Conservation (phyloP, 1,140 invertebrate genomes). For the Heliconius nattereri region DNA sequence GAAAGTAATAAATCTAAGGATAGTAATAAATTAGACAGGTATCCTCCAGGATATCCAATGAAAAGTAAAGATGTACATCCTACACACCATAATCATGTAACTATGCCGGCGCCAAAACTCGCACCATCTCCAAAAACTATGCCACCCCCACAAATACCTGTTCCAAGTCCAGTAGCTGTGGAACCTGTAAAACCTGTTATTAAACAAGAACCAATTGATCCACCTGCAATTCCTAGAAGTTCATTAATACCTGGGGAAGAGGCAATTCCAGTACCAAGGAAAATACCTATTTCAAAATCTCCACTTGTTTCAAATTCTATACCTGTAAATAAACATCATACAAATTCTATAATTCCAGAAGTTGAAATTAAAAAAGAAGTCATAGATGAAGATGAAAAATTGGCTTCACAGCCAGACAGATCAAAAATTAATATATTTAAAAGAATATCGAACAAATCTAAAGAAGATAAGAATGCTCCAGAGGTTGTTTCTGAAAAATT, state of each 20-base stretch:
- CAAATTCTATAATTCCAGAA: constrained; percentile 71
- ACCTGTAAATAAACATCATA: constrained; percentile 69
- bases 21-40: constrained; percentile 75
- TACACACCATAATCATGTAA: constrained; percentile 72
- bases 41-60: constrained; percentile 66
- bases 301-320: constrained; percentile 67
- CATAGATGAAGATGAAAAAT: constrained; percentile 84
- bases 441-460: constrained; percentile 89
- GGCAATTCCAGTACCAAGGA: constrained; percentile 73
- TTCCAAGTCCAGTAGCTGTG: constrained; percentile 39
- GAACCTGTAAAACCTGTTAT: constrained; percentile 64
- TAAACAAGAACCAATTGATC: constrained; percentile 71
- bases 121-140: constrained; percentile 45
- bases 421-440: constrained; percentile 93
- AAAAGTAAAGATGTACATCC: constrained; percentile 74
- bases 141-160: constrained; percentile 38
- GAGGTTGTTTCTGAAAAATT: constrained; percentile 79
- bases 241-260: constrained; percentile 56
- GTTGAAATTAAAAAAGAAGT: constrained; percentile 78
- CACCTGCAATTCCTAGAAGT: constrained; percentile 37
- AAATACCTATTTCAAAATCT: constrained; percentile 74
- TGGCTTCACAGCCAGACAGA: constrained; percentile 89
- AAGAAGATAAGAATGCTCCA: constrained; percentile 82
- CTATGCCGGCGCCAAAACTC: constrained; percentile 59
- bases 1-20: constrained; percentile 79